Evolutionary conservation across 2,888 invertebrate species (phyloP).

Genomic region (Eupeodes luniger): DNA sequence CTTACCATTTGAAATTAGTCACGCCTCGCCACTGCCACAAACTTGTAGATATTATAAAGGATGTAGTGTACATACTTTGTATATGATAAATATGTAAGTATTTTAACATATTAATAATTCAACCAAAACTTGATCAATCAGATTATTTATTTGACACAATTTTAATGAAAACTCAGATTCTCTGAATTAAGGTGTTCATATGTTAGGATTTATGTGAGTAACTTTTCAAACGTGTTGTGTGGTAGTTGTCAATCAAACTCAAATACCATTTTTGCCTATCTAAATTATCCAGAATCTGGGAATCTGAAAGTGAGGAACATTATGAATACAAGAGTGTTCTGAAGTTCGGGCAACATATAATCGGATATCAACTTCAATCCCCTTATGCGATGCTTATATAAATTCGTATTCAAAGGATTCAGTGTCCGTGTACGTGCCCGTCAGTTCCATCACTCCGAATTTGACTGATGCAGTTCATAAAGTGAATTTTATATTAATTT

Average conservation of each 20-base stretch:
- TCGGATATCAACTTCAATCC: slow-evolving; percentile 28
- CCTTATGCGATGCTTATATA: slow-evolving; percentile 12
- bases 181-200: neutral
- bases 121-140: neutral
- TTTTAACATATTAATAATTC: neutral
- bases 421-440: no score
- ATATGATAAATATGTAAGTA: no score
- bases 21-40: no score
- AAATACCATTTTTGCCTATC: slow-evolving; percentile 11
- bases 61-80: no score
- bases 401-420: neutral
- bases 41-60: no score
- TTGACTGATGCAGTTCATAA: neutral
- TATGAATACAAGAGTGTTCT: slow-evolving; percentile 3
- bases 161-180: slow-evolving; percentile 7
- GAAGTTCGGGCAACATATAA: neutral
- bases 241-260: slow-evolving; percentile 12
- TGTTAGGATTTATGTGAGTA: no score
- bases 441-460: neutral
- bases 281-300: neutral
- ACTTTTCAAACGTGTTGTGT: no score
- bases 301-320: slow-evolving; percentile 1
- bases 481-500: slow-evolving; percentile 20
- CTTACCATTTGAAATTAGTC: no score
- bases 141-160: slow-evolving; percentile 16